Base-by-base conservation (phyloP, 2,888 invertebrate species). In the Harpalus rufipes region DNA sequence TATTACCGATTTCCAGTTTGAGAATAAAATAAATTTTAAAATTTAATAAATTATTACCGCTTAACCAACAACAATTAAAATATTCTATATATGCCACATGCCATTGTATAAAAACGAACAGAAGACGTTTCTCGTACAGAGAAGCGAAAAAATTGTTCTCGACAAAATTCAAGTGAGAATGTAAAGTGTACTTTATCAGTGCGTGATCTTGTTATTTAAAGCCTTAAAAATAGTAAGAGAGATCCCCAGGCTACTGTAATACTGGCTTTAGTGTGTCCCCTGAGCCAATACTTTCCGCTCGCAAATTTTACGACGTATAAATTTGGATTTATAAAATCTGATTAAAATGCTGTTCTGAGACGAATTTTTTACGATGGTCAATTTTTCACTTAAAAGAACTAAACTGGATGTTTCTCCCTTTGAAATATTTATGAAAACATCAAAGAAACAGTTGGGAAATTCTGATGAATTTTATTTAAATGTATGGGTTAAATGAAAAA, bases 261-360 rank as follows among this genome's bases (percentile, higher is more conserved):
- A 14, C 68, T n/a, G 32, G 39, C 68, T 68, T 68, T 8, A 68
- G 68, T 68, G 68, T 68, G 32, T 68, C 68, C n/a, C 12, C n/a
- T 14, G 68, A 39, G 39, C 39, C 39, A 68, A 68, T 68, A 68
- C 39, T 68, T 68, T 68, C 68, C 68, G 68, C 39, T 68, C 68
- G 68, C 68, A 68, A 68, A 68, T 68, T 68, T 68, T 39, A 68
- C 68, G 68, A 68, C 68, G 39, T 12, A 68, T 68, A 68, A 68
- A 68, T 68, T 68, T 68, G 14, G 68, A 68, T 68, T 68, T 68
- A 68, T 68, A 68, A 68, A 68, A 39, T 25, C 68, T 68, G 68
- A 68, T 68, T 68, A 68, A 68, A 68, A 68, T 68, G 68, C 68
- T 68, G 68, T 63, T 63, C 63, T 63, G 68, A 68, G 68, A 68